Conservation (phyloP, 1,140 invertebrate species). For the Leptinotarsa texana region DNA sequence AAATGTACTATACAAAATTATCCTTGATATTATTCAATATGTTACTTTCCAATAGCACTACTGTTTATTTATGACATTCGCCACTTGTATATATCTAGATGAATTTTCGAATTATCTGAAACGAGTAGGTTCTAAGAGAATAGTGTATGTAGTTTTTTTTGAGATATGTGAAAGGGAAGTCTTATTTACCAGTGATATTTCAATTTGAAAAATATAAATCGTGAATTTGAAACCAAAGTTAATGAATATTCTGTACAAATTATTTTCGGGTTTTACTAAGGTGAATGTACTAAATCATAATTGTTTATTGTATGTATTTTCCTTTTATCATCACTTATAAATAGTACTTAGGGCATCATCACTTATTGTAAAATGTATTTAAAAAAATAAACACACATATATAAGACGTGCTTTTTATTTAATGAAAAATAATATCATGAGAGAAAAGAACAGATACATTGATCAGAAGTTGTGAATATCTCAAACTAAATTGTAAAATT, state of each 20-base stretch:
- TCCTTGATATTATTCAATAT: not conserved
- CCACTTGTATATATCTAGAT: too few relatives aligned
- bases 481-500: too few relatives aligned
- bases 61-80: not conserved
- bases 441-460: too few relatives aligned
- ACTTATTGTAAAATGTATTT: conserved; percentile 14
- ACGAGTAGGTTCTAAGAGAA: too few relatives aligned
- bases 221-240: conserved; percentile 16
- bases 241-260: conserved; percentile 13
- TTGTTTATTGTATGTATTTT: conserved; percentile 15
- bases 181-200: not conserved
- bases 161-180: too few relatives aligned
- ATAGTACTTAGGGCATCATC: not conserved
- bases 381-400: conserved; percentile 1
- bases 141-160: too few relatives aligned
- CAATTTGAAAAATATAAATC: not conserved
- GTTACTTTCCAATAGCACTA: not conserved
- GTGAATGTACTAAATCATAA: not conserved
- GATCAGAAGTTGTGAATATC: too few relatives aligned
- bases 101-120: too few relatives aligned
- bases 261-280: not conserved
- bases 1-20: not conserved
- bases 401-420: not conserved
- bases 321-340: not conserved
- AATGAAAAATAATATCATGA: too few relatives aligned